Evolutionary conservation across 2,113 vertebrate genomes (phyloP).

Genomic region (Menidia beryllina): DNA sequence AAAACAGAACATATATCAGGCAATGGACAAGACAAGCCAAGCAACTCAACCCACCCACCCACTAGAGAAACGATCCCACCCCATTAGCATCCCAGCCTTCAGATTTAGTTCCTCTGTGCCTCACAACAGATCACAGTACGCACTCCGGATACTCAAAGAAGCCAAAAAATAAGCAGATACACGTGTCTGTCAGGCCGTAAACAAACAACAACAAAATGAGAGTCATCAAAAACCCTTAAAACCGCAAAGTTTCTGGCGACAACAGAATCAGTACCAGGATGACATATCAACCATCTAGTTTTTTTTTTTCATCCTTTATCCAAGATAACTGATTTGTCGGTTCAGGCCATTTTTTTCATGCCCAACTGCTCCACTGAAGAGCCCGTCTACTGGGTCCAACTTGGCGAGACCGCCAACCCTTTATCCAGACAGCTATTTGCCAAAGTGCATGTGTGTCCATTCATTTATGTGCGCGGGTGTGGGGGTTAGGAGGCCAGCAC

Average conservation of each 20-base stretch:
- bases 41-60: slow-evolving; percentile 75
- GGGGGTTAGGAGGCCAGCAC: neutral
- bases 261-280: too few relatives aligned
- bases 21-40: slow-evolving; percentile 60
- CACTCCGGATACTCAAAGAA: neutral
- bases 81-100: slow-evolving; percentile 64
- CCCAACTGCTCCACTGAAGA: slow-evolving; percentile 26
- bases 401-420: slow-evolving; percentile 29
- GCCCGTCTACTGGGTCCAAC: neutral
- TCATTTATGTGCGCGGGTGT: slow-evolving; percentile 24
- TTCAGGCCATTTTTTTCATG: slow-evolving; percentile 22
- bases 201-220: too few relatives aligned
- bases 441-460: slow-evolving; percentile 11
- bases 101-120: slow-evolving; percentile 22
- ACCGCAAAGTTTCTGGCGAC: too few relatives aligned
- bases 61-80: slow-evolving; percentile 63
- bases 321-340: slow-evolving; percentile 29
- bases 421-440: slow-evolving; percentile 12
- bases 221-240: too few relatives aligned
- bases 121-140: slow-evolving; percentile 24
- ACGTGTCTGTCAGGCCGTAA: too few relatives aligned
- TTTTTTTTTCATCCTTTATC: neutral
- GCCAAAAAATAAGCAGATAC: too few relatives aligned
- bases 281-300: neutral
- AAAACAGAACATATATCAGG: neutral